Evolutionary conservation across 2,888 invertebrate genomes (phyloP), one percentile per base, ranked within the genome.

Genomic region (Rhagophthalmus giganteus): DNA sequence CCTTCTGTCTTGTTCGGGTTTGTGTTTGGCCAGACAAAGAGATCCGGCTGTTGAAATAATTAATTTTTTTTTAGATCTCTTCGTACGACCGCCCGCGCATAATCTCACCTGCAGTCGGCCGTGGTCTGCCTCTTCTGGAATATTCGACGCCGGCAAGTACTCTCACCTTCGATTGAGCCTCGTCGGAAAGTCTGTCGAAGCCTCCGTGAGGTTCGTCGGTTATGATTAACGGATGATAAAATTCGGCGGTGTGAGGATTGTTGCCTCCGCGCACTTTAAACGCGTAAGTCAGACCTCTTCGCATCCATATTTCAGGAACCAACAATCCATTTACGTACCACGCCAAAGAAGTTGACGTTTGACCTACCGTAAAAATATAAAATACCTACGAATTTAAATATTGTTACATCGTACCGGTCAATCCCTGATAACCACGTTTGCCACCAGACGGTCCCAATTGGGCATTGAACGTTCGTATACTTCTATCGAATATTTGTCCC

Each of bases 301-400:
- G 81, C 62, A 96, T 77, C 81, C 89, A 93, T 54, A 96, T 76
- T 73, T 94, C 93, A 0, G 94, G 94, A 37, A 87, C 84, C 63
- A 95, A 78, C 66, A 85, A 84, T 0, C 95, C 95, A 74, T 96
- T 94, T 54, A 96, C 88, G 75, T 94, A 96, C 93, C 94, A 95
- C 7, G 92, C 87, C 30, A 90, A 76, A 0, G 85, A 87, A 61
- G 82, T 86, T 25, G 84, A 83, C 15, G 83, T 82, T 70, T 85
- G 85, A 1, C 83, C 83, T 82, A 28, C 16, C n/a, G n/a, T n/a
- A n/a, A n/a, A n/a, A n/a, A n/a, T n/a, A n/a, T n/a, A n/a, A n/a
- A n/a, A n/a, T n/a, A n/a, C n/a, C n/a, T n/a, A n/a, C n/a, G n/a
- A n/a, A n/a, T n/a, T n/a, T n/a, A n/a, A n/a, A n/a, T n/a, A n/a